phyloP scores from a whole-genome alignment of 2,797 vertebrate species.

The Enteromius unitaeniatus region DNA sequence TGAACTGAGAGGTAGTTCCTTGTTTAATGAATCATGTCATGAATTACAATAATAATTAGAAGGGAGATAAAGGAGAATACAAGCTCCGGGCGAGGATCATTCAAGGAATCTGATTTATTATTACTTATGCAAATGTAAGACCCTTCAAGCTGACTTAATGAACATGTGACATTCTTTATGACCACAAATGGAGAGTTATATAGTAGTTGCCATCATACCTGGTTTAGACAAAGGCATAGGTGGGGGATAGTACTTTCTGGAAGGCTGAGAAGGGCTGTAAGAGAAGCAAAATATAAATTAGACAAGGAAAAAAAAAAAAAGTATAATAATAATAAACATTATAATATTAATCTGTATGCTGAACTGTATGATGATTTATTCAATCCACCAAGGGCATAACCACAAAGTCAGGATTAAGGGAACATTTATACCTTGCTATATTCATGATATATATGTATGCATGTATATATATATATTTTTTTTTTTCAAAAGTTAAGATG shows the following conservation, averaged over 20 bases:
- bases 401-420: neutral
- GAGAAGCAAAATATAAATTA: constrained; percentile 40
- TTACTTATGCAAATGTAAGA: constrained; percentile 16
- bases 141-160: constrained; percentile 15
- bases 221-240: constrained; percentile 98
- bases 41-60: constrained; percentile 39
- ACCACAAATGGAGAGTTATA: constrained; percentile 1
- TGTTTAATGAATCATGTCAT: constrained; percentile 51
- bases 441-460: neutral
- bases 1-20: neutral
- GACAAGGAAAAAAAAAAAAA: neutral
- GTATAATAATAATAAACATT: neutral
- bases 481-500: neutral
- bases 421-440: neutral
- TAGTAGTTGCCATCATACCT: constrained; percentile 75
- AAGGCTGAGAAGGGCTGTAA: constrained; percentile 87
- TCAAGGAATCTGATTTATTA: constrained; percentile 25
- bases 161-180: neutral
- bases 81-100: constrained; percentile 36
- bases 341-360: neutral
- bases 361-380: neutral
- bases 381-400: neutral
- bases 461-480: neutral
- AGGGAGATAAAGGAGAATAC: constrained; percentile 13
- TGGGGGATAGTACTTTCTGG: constrained; percentile 93